phyloP scores from a whole-genome alignment of 2,113 vertebrate species.

The Cyphomyrus discorhynchus region DNA sequence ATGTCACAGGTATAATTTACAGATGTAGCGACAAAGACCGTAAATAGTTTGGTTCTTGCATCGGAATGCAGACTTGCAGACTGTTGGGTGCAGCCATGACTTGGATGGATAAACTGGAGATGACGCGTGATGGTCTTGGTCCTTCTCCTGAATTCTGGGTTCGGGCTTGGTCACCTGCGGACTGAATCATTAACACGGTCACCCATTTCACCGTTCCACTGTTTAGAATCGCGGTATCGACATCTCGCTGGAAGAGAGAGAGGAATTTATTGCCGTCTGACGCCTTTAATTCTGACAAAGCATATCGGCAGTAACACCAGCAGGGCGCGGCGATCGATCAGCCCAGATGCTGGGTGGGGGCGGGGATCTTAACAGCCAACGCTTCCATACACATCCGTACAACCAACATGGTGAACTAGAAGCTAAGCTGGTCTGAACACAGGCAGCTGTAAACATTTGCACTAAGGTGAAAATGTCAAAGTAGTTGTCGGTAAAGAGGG shows the following conservation, averaged over 20 bases:
- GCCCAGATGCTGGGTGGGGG: background rate
- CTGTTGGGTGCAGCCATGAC: background rate
- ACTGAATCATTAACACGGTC: background rate
- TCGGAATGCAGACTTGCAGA: background rate
- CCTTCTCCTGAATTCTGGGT: background rate
- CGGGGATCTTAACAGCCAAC: background rate
- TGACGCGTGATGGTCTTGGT: background rate
- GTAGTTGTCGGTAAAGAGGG: background rate
- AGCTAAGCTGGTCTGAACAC: background rate
- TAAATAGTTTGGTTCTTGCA: background rate
- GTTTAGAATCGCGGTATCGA: background rate
- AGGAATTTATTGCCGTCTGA: background rate
- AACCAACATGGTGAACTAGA: background rate
- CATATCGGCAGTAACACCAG: background rate
- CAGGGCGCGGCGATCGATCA: background rate
- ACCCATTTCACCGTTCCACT: background rate
- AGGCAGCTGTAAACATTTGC: background rate
- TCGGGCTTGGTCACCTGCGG: background rate
- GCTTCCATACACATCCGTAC: background rate
- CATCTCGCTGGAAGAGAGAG: background rate
- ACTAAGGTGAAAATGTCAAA: background rate
- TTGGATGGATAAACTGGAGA: background rate
- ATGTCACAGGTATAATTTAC: background rate
- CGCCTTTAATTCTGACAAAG: background rate
- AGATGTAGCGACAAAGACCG: background rate